Percentiles rank a stretch among this genome's conserved stretches.
Evolutionary conservation across 1,140 invertebrate genomes (phyloP).

Genomic region (Anadara kagoshimensis): DNA sequence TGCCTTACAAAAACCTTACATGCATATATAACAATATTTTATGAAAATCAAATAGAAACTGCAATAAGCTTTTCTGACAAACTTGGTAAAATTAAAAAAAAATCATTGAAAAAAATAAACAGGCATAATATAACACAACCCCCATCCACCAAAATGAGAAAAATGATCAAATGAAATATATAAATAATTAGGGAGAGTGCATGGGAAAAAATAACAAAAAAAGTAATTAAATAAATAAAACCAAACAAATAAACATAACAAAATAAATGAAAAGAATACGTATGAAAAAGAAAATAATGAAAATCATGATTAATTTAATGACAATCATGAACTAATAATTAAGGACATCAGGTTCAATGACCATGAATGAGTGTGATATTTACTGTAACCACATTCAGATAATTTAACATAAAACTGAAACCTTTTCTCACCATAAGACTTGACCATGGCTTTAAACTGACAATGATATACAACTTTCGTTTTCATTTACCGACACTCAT

Average conservation of each 20-base stretch:
- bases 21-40: too few species aligned
- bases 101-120: not conserved
- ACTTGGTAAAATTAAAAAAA: conserved; percentile 11
- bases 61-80: conserved; percentile 3
- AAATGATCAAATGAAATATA: not conserved
- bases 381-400: not conserved
- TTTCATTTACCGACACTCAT: too few species aligned
- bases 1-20: too few species aligned
- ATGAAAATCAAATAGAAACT: not conserved
- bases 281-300: conserved; percentile 3
- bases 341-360: not conserved
- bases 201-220: not conserved
- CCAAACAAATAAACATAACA: not conserved
- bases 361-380: not conserved
- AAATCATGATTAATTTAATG: not conserved
- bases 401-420: too few species aligned
- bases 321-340: not conserved
- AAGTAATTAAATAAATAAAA: not conserved
- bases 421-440: too few species aligned
- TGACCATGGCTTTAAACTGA: too few species aligned
- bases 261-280: not conserved
- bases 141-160: too few species aligned
- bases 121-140: not conserved
- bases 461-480: too few species aligned
- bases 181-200: not conserved